These are phyloP conservation scores for Alligator mississippiensis DNA, from an alignment of 2,113 vertebrate genomes.

Conservation along the genomic window DNA sequence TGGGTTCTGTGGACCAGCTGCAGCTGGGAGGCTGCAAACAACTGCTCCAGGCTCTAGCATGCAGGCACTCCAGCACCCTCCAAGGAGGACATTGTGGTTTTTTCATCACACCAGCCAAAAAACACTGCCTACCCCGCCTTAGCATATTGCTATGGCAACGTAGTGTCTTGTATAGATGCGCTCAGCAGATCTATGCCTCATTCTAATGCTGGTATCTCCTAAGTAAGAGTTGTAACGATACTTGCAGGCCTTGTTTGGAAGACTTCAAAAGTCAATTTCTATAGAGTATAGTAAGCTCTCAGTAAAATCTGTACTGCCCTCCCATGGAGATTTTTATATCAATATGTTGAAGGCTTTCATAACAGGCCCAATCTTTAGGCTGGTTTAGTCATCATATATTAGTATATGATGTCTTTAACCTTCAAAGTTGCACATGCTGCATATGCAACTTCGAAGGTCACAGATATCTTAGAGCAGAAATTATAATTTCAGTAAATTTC, in stretches of 20 bases:
- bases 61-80: no score
- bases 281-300: background rate
- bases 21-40: no score
- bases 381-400: background rate
- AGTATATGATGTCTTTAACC: no score
- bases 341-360: background rate
- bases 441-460: background rate
- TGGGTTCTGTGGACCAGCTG: no score
- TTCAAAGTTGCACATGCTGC: no score
- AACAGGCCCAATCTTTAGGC: background rate
- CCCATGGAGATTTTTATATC: background rate
- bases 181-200: background rate
- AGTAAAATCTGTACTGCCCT: background rate
- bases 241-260: background rate
- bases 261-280: rapidly evolving
- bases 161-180: no score
- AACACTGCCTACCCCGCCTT: no score
- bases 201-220: background rate
- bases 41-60: no score
- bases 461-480: background rate
- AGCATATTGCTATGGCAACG: no score
- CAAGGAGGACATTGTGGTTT: no score
- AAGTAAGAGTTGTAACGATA: background rate
- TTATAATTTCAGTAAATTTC: background rate
- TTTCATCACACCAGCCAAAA: no score